Evolutionary conservation across 2,888 invertebrate species (phyloP).

Genomic region (Axea sp.): DNA sequence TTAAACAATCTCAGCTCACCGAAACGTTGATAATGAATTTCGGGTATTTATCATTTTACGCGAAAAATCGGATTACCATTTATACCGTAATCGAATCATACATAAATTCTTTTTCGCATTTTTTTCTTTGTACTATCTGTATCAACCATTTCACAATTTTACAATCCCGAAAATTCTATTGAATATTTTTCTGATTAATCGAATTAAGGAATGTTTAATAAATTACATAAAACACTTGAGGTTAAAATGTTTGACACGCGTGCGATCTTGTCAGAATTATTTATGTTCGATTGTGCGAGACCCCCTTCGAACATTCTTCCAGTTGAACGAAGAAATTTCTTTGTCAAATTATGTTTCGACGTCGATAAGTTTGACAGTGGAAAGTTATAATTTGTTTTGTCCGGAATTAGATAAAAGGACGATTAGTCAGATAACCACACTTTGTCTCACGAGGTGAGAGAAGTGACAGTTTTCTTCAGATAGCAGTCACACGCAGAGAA

Average conservation of each 20-base stretch:
- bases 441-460: conserved; percentile 13
- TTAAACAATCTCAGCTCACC: conserved; percentile 38
- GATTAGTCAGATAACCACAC: conserved; percentile 6
- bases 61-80: conserved; percentile 42
- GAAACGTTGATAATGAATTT: conserved; percentile 48
- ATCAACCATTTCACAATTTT: no score
- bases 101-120: no score
- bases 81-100: conserved; percentile 30
- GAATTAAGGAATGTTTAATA: no score
- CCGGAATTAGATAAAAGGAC: not conserved
- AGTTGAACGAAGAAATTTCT: not conserved
- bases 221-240: no score
- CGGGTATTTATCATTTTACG: conserved; percentile 40
- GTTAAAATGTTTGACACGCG: conserved; percentile 5
- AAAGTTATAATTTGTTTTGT: conserved; percentile 8
- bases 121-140: no score
- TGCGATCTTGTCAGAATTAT: conserved; percentile 3
- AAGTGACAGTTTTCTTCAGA: not conserved
- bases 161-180: no score
- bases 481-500: not conserved
- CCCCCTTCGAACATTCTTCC: conserved; percentile 32
- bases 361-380: conserved; percentile 2
- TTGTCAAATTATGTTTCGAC: conserved; percentile 18
- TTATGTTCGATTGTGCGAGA: conserved; percentile 4
- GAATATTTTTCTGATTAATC: no score